phyloP scores from a whole-genome alignment of 2,888 invertebrate genomes.

The Plagiodera versicolora region DNA sequence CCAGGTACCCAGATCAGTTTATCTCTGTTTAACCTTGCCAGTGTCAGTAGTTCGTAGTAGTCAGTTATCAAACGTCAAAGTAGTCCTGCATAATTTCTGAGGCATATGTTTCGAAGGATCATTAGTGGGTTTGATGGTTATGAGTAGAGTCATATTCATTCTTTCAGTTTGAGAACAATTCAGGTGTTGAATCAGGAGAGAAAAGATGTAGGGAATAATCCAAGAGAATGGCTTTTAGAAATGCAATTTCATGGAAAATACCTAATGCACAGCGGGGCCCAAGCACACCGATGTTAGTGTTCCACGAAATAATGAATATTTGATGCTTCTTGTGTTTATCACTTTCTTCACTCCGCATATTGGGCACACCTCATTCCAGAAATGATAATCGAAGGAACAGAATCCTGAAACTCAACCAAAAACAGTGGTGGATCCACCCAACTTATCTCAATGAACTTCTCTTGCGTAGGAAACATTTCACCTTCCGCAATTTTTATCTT shows the following conservation, averaged over 20 bases:
- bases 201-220: slow-evolving; percentile 22
- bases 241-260: slow-evolving; percentile 22
- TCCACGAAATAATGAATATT: slow-evolving; percentile 27
- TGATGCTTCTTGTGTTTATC: slow-evolving; percentile 36
- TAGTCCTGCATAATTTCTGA: no score
- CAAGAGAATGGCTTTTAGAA: slow-evolving; percentile 25
- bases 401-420: no score
- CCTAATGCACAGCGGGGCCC: slow-evolving; percentile 8
- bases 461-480: not conserved
- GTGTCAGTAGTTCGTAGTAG: no score
- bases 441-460: no score
- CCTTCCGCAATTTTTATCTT: not conserved
- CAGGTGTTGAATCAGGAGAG: slow-evolving; percentile 22
- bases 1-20: no score
- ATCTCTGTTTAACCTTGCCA: no score
- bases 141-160: no score
- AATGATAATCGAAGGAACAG: not conserved
- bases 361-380: slow-evolving; percentile 40
- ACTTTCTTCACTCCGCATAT: slow-evolving; percentile 45
- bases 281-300: slow-evolving; percentile 2
- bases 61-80: no score
- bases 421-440: no score
- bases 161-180: no score
- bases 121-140: no score
- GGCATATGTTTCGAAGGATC: no score